A percentile compares a stretch with the other conserved stretches of the same genome.
phyloP scores from a whole-genome alignment of 64 coral and sea anemone genomes.

The Montipora cactus region DNA sequence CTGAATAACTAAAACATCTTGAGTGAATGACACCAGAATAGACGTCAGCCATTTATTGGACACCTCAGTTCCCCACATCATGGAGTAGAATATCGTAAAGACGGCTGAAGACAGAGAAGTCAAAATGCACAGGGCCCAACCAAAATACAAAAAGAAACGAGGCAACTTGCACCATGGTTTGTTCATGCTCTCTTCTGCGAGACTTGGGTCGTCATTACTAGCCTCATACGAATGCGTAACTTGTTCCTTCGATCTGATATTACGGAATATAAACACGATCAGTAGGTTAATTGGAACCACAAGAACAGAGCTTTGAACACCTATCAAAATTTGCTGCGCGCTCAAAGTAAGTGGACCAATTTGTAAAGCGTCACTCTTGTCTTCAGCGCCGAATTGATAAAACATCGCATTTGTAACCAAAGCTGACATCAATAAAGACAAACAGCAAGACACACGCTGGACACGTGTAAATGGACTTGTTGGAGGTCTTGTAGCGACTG shows the following conservation, averaged over 20 bases:
- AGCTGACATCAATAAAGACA: constrained; percentile 81
- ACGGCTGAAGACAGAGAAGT: constrained; percentile 60
- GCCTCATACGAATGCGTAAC: constrained; percentile 40
- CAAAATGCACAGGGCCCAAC: constrained; percentile 65
- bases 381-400: constrained; percentile 84
- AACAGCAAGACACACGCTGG: constrained; percentile 89
- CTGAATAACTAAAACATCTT: constrained; percentile 89
- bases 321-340: constrained; percentile 76
- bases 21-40: constrained; percentile 83
- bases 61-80: constrained; percentile 88
- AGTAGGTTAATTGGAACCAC: constrained; percentile 88
- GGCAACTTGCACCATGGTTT: constrained; percentile 54
- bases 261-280: constrained; percentile 91
- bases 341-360: constrained; percentile 87
- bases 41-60: constrained; percentile 98
- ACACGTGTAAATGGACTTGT: constrained; percentile 89
- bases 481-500: constrained; percentile 91
- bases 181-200: constrained; percentile 19
- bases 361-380: constrained; percentile 70
- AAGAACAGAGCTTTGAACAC: constrained; percentile 88
- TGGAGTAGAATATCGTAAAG: constrained; percentile 93
- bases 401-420: constrained; percentile 98
- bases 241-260: constrained; percentile 65
- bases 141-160: constrained; percentile 83
- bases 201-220: constrained; percentile 52